Conservation (phyloP, 1,140 invertebrate genomes). For the Piezodorus guildinii region DNA sequence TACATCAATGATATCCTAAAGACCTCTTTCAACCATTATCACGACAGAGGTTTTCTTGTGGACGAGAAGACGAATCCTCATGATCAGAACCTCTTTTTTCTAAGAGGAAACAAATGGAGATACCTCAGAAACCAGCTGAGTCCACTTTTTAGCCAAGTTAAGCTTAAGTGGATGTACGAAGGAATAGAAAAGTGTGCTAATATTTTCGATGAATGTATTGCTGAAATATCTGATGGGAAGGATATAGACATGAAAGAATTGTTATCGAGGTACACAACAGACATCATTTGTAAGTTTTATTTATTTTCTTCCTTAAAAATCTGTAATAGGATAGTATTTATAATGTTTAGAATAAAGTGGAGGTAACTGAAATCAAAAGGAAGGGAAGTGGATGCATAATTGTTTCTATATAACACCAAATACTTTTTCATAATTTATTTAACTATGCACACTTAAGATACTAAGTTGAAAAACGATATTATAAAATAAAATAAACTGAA, state of each 20-base stretch:
- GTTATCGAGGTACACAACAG: slow-evolving; percentile 23
- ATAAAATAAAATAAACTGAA: too few species aligned
- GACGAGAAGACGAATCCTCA: neutral
- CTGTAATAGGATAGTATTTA: too few species aligned
- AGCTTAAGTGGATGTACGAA: neutral
- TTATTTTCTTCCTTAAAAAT: neutral
- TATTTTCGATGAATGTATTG: slow-evolving; percentile 19
- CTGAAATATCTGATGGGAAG: neutral
- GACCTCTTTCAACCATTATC: neutral
- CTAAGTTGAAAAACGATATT: too few species aligned
- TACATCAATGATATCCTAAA: neutral
- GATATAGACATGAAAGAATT: slow-evolving; percentile 12
- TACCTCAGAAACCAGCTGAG: neutral
- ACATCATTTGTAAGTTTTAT: neutral
- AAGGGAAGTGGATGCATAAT: too few species aligned
- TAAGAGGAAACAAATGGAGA: slow-evolving; percentile 1
- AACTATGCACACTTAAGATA: too few species aligned
- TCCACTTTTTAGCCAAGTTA: neutral
- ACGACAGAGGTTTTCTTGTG: neutral
- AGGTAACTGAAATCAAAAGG: too few species aligned
- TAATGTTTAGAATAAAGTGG: too few species aligned
- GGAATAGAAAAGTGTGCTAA: neutral
- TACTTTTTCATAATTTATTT: too few species aligned
- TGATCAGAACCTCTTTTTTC: neutral
- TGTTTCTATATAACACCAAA: too few species aligned